Percentiles rank a stretch among this genome's conserved stretches.
Evolutionary conservation across 37 sponge, comb jelly and placozoan genomes (phyloP).

Genomic region (Oscarella lobularis): DNA sequence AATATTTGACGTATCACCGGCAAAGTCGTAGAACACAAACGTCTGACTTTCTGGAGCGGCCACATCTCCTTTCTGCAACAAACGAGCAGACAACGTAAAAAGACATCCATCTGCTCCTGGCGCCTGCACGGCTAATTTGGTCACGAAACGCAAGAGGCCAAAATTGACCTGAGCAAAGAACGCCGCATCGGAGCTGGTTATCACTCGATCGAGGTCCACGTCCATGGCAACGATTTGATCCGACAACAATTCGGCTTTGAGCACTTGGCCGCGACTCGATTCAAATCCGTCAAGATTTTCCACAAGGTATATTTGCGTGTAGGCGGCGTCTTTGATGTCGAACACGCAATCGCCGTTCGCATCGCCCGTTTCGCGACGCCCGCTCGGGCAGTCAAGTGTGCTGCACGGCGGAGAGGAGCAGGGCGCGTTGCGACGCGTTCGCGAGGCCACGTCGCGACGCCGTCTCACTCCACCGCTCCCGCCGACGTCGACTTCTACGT

Average conservation of each 20-base stretch:
- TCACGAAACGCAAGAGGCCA: conserved; percentile 22
- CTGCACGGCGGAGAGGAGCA: conserved; percentile 9
- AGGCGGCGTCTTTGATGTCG: conserved; percentile 31
- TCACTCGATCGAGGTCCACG: background rate
- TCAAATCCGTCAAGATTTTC: conserved; percentile 25
- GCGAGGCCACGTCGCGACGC: background rate
- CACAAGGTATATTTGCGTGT: conserved; percentile 18
- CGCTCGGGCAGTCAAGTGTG: background rate
- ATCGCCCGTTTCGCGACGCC: conserved; percentile 33
- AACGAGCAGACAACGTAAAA: conserved; percentile 15
- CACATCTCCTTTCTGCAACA: conserved; percentile 4
- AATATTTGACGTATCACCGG: background rate
- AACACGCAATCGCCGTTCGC: conserved; percentile 51
- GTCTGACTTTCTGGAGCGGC: conserved; percentile 11
- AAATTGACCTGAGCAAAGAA: conserved; percentile 11
- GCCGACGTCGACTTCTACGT: conserved; percentile 8
- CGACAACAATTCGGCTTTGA: background rate
- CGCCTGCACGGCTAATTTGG: conserved; percentile 2
- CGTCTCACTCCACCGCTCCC: background rate
- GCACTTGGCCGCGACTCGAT: background rate
- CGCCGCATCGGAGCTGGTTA: background rate
- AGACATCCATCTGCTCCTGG: conserved; percentile 15
- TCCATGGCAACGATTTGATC: background rate
- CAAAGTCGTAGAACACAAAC: conserved; percentile 23
- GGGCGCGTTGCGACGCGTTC: background rate